Evolutionary conservation across 2,888 invertebrate species (phyloP), one percentile per base, ranked within the genome.

Genomic region (Chelonus formosanus): DNA sequence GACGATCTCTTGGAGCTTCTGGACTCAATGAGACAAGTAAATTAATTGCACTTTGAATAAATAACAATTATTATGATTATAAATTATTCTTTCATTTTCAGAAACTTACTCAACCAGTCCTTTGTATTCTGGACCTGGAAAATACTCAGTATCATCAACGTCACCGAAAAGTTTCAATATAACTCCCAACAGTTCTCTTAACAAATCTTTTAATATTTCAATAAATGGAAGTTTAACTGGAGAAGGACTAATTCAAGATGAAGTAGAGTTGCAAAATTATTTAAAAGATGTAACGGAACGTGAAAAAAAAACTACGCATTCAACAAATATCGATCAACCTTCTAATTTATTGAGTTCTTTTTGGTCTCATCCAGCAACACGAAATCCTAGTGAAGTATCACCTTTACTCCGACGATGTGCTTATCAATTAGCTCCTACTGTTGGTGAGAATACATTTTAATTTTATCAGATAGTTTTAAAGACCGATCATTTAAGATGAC

Each of bases 401-500:
- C 82, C 86, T 8, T 80, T 87, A 75, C 76, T 88, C 70, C 82
- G 84, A 71, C 83, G 85, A 71, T 86, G 85, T 68, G 84, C 86
- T 66, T 90, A 90, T 80, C 90, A 89, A 78, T 79, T 89, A 53
- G 87, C 90, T 3, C 84, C 88, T 54, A 85, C 85, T 8, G 76
- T 85, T 63, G 84, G 86, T 86, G 20, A 20, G 20, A 81, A 75
- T 40, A 48, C 6, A 36, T 55, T 45, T 20, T 20, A 20, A 20
- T 20, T 20, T 20, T 20, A 20, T 20, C 20, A 20, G 20, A 20
- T 20, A 20, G 20, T 20, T 20, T 20, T 20, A 20, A 20, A 20
- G 20, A 2, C 20, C 2, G 2, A 20, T 20, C 20, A 20, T 20
- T 20, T 20, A 20, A 20, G 20, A 20, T 20, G 20, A 20, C 20